Evolutionary conservation across 2,113 vertebrate species (phyloP).

Genomic region (Erinaceus europaeus): DNA sequence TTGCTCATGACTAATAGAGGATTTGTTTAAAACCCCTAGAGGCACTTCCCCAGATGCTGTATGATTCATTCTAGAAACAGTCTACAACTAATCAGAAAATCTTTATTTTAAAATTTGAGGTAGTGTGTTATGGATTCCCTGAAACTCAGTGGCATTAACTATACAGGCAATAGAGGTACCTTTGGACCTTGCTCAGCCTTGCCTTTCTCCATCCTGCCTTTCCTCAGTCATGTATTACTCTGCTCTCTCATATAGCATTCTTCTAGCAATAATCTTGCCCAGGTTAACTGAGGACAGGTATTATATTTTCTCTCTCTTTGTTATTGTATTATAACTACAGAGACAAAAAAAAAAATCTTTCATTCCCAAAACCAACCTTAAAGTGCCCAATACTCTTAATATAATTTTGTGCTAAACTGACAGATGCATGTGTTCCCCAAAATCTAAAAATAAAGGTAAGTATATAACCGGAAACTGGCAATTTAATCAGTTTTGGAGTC

Average conservation of each 20-base stretch:
- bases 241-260: not conserved
- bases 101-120: not conserved
- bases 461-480: not conserved
- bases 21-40: slow-evolving; percentile 58
- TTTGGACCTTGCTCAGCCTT: not conserved
- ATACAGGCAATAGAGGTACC: not conserved
- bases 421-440: not conserved
- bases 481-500: not conserved
- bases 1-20: slow-evolving; percentile 59
- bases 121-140: not conserved
- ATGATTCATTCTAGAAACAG: slow-evolving; percentile 52
- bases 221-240: not conserved
- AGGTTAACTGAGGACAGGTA: not conserved
- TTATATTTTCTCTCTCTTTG: not conserved
- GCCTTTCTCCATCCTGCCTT: not conserved
- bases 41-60: slow-evolving; percentile 46
- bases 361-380: not conserved
- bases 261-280: not conserved
- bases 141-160: slow-evolving; percentile 12
- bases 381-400: not conserved
- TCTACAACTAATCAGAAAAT: slow-evolving; percentile 18
- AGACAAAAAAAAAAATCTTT: not conserved
- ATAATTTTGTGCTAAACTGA: not conserved
- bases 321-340: not conserved
- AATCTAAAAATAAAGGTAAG: slow-evolving; percentile 17